Conservation (phyloP, 1,140 invertebrate genomes). For the Atta cephalotes region DNA sequence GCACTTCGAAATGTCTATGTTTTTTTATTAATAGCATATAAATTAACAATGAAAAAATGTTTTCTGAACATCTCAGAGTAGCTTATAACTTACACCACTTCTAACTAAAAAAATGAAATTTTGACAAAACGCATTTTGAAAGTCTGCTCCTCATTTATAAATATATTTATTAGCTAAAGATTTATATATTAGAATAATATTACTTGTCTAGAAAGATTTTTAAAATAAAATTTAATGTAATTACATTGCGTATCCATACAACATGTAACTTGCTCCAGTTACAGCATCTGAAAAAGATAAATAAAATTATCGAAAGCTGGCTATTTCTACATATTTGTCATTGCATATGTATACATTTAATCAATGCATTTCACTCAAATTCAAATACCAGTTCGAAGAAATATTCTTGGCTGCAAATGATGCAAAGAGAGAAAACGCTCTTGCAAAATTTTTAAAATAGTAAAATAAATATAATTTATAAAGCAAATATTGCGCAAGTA, state of each 20-base stretch:
- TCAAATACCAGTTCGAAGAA: not conserved
- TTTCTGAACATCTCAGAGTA: too few species aligned
- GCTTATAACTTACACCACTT: too few species aligned
- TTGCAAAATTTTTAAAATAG: not conserved
- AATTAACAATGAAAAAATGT: too few species aligned
- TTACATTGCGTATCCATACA: not conserved
- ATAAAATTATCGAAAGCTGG: conserved; percentile 30
- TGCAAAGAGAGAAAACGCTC: not conserved
- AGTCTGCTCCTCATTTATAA: not conserved
- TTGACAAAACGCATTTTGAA: too few species aligned
- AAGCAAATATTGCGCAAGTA: not conserved
- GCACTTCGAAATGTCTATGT: too few species aligned
- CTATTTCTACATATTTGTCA: conserved; percentile 30
- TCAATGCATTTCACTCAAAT: conserved; percentile 13
- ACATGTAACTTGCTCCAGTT: conserved; percentile 12
- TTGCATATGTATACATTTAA: conserved; percentile 12
- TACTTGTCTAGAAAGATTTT: not conserved
- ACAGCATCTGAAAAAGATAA: conserved; percentile 2
- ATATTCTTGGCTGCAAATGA: not conserved
- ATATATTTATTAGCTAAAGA: conserved; percentile 2
- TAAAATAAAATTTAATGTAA: not conserved
- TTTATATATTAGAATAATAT: not conserved
- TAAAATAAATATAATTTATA: not conserved
- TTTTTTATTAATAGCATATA: too few species aligned
- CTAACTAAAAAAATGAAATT: too few species aligned